Evolutionary conservation across 2,113 vertebrate genomes (phyloP), one percentile per base, ranked within the genome.

Genomic region (Melierax canorus): DNA sequence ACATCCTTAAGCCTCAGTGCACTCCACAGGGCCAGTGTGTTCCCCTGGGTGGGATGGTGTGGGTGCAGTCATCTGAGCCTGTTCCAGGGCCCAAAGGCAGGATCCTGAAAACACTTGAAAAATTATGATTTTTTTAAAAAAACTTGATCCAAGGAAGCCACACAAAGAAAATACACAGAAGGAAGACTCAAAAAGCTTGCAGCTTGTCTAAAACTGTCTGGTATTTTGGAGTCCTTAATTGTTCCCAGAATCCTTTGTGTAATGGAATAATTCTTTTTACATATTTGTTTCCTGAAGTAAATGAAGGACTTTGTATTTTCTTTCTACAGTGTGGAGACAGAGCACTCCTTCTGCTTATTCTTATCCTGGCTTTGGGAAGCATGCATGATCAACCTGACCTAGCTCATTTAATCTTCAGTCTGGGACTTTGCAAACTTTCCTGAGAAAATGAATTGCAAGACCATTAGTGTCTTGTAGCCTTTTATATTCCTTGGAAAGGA

Each of bases 1-100:
- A 3, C 30, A 5, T 16, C 26, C 15, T 58, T 15, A 12, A n/a
- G 32, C 5, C 51, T n/a, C 23, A 26, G 48, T 18, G n/a, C 7
- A 11, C 45, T 38, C 39, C 51, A 7, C 0, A 12, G 9, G 32
- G 36, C 7, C 32, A 32, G n/a, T 5, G 9, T 2, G 2, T 38
- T 79, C 12, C 27, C 38, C n/a, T 30, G 2, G 4, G 10, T 67
- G 43, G 18, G 29, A 15, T 51, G 41, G 8, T 30, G 17, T 51
- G 58, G 17, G 11, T 68, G 22, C 3, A 1, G 18, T 41, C 24
- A 12, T 43, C 27, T 50, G 27, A 36, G 20, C 0, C 2, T 50
- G 3, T 46, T n/a, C 63, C 39, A 27, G 38, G 13, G 15, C 34
- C 32, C 56, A 75, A 38, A 78, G 59, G 14, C 13, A 73, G 41